These are phyloP conservation scores for Eupithecia subumbrata DNA, from an alignment of 2,888 invertebrate species.

Conservation along the genomic window DNA sequence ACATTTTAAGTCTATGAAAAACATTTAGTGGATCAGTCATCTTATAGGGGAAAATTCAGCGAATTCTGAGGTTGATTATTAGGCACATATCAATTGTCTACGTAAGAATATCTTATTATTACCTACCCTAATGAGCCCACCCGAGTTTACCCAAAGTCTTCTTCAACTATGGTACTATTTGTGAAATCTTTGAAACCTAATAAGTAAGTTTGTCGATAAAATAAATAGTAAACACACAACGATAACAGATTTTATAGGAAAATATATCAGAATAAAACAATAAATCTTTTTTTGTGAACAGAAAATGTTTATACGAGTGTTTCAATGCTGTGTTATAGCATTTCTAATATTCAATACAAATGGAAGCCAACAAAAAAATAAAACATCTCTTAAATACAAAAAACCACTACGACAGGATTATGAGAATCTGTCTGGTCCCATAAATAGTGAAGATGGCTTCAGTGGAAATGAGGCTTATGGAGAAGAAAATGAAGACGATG, in stretches of 20 bases:
- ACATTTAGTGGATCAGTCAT: not conserved
- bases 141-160: not conserved
- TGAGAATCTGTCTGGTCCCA: conserved; percentile 7
- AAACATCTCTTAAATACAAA: not conserved
- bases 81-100: not conserved
- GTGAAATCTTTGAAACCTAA: not conserved
- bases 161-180: not conserved
- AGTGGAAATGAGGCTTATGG: conserved; percentile 11
- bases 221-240: not conserved
- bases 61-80: not conserved
- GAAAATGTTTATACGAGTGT: conserved; percentile 17
- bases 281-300: conserved; percentile 20
- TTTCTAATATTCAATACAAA: conserved; percentile 20
- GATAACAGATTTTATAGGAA: conserved; percentile 20
- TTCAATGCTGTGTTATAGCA: conserved; percentile 17
- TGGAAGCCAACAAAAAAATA: conserved; percentile 13
- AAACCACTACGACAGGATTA: not conserved
- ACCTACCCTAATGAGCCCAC: not conserved
- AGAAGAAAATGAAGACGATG: not conserved
- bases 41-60: not conserved
- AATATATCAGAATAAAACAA: conserved; percentile 20
- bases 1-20: no score
- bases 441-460: not conserved
- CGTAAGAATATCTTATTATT: not conserved
- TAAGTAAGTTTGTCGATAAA: not conserved